These are phyloP conservation scores for Amblyornis subalaris DNA, from an alignment of 2,113 vertebrate genomes.

Conservation along the genomic window DNA sequence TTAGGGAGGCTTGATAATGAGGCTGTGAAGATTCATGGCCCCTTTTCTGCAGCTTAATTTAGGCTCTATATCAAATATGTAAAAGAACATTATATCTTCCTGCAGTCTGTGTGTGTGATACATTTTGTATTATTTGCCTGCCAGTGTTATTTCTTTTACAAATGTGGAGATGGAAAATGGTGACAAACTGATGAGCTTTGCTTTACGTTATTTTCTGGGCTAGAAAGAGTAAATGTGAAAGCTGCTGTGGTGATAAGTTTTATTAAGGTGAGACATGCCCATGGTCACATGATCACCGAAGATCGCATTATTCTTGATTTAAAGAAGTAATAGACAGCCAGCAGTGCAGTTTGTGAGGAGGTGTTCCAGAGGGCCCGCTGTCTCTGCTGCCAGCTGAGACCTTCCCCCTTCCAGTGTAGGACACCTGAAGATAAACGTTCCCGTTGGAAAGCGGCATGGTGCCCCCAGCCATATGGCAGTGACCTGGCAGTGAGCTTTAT, in stretches of 20 bases:
- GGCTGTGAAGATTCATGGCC: conserved; percentile 78
- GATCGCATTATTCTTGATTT: not conserved
- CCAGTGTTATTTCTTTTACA: conserved; percentile 62
- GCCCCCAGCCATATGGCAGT: not conserved
- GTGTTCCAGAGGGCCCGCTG: not conserved
- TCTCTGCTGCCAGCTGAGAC: not conserved
- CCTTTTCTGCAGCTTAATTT: conserved; percentile 82
- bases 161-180: conserved; percentile 60
- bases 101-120: conserved; percentile 69
- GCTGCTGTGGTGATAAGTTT: not conserved
- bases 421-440: not conserved
- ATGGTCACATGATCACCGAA: not conserved
- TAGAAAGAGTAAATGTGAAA: not conserved
- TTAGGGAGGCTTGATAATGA: conserved; percentile 80
- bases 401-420: not conserved
- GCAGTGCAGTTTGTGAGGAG: not conserved
- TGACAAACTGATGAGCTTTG: conserved; percentile 46
- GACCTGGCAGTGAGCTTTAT: not conserved
- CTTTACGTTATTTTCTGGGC: conserved; percentile 27
- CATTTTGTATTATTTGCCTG: conserved; percentile 74
- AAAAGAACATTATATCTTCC: conserved; percentile 76
- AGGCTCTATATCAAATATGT: conserved; percentile 84
- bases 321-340: not conserved
- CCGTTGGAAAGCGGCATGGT: not conserved
- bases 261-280: not conserved